Base-by-base conservation (phyloP, 2,113 vertebrate species). In the Mandrillus leucophaeus region DNA sequence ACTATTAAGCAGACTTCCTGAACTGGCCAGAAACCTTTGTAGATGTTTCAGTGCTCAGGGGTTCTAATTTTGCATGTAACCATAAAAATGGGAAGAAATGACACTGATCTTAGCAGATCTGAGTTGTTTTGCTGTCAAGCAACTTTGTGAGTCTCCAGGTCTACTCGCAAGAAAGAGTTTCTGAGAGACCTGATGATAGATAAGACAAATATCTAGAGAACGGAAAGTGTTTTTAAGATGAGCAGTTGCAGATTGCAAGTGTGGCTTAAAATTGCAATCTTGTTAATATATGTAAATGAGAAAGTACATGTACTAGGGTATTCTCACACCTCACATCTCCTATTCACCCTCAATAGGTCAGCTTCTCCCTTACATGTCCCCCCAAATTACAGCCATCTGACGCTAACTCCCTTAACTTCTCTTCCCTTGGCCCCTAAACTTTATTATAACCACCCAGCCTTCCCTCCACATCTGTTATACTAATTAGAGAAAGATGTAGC, bases 11-110 rank as follows among this genome's bases (percentile, higher is more conserved):
- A 50, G 43, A 57, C 32, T 70, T 35, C 50, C 50, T 84, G 2
- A 61, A 81, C 32, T 93, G 90, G 20, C 45, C 35, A 79, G 64
- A 89, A 79, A 59, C 3, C 88, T 73, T 66, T 68, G 68, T 40
- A 79, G 72, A 61, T 72, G 27, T 79, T 64, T 89, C 43, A 32
- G 23, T 79, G 72, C 78, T 72, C 45, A 64, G 8, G 55, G 55
- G n/a, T 86, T 66, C 90, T 73, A 90, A 43, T 66, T 95, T 57
- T 93, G 18, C n/a, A 48, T 50, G 75, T 86, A 90, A 79, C 73
- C 80, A 43, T 86, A 81, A 81, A 83, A 52, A 80, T 0, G 3
- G 57, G 18, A 78, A 64, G 79, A 30, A 73, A 80, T 85, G 38
- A 73, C 85, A 89, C 14, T 43, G 32, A 73, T 66, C 35, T 80